Conservation (phyloP, 2,113 vertebrate genomes). For the Plectropomus leopardus region DNA sequence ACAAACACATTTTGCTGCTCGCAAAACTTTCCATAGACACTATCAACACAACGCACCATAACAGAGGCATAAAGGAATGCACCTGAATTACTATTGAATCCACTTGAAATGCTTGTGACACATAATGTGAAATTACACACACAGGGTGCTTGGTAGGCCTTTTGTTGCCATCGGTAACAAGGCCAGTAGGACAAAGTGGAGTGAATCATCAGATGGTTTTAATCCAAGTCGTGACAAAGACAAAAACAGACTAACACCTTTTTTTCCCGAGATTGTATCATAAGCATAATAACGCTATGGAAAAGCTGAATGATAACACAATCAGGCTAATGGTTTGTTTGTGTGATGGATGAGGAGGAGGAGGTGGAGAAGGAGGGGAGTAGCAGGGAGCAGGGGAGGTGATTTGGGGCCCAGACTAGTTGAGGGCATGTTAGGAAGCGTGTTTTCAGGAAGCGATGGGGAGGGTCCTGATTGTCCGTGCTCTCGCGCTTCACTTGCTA, state of each 20-base stretch:
- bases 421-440: conserved; percentile 52
- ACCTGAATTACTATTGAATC: background rate
- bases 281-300: background rate
- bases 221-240: conserved; percentile 46
- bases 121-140: conserved; percentile 11
- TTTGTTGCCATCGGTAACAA: conserved; percentile 49
- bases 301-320: background rate
- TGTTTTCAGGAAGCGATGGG: conserved; percentile 65
- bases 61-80: background rate
- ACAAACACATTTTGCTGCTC: background rate
- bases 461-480: conserved; percentile 74
- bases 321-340: conserved; percentile 20
- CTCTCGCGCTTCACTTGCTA: conserved; percentile 78
- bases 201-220: conserved; percentile 51
- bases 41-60: background rate
- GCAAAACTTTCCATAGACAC: background rate
- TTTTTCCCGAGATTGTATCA: background rate
- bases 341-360: background rate
- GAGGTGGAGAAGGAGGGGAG: background rate
- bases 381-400: background rate
- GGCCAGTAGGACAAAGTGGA: conserved; percentile 54
- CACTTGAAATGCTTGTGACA: background rate
- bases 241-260: background rate
- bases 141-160: background rate
- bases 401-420: conserved; percentile 40